Conservation (phyloP, 2,888 invertebrate genomes). For the Orchestes rusci region DNA sequence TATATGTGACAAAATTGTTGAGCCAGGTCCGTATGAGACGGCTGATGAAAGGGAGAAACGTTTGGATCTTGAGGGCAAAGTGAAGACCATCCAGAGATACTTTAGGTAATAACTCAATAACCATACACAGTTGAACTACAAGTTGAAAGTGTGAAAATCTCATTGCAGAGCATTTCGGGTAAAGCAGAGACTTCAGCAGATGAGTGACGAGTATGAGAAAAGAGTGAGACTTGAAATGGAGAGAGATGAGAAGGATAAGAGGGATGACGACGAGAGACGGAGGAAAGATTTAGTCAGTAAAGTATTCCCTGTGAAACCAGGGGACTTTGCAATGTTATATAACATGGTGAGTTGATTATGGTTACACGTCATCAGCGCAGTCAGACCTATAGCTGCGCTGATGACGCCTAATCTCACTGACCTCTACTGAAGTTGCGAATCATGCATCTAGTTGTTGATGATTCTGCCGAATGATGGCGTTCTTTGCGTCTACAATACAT, state of each 20-base stretch:
- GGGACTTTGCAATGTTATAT: constrained; percentile 69
- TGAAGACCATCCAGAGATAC: constrained; percentile 55
- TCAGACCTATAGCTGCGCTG: too few species aligned
- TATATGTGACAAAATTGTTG: constrained; percentile 55
- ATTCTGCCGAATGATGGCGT: too few species aligned
- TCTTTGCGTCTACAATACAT: too few species aligned
- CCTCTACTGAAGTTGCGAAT: too few species aligned
- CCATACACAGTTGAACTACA: neutral
- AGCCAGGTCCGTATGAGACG: constrained; percentile 57
- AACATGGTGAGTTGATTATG: constrained; percentile 43
- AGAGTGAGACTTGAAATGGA: constrained; percentile 49
- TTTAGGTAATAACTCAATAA: constrained; percentile 10
- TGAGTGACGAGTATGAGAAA: constrained; percentile 48
- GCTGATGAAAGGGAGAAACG: constrained; percentile 54
- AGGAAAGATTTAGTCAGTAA: constrained; percentile 55
- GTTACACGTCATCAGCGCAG: too few species aligned
- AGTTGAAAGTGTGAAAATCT: too few species aligned
- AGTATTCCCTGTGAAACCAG: constrained; percentile 62
- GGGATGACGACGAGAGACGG: constrained; percentile 49
- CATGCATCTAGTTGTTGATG: too few species aligned
- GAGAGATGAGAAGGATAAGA: constrained; percentile 43
- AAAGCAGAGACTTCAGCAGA: constrained; percentile 45
- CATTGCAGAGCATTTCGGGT: constrained; percentile 49
- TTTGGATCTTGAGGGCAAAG: constrained; percentile 47
- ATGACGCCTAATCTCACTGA: too few species aligned